These are phyloP conservation scores for Hemibagrus wyckioides DNA, from an alignment of 2,113 vertebrate genomes.

Conservation along the genomic window DNA sequence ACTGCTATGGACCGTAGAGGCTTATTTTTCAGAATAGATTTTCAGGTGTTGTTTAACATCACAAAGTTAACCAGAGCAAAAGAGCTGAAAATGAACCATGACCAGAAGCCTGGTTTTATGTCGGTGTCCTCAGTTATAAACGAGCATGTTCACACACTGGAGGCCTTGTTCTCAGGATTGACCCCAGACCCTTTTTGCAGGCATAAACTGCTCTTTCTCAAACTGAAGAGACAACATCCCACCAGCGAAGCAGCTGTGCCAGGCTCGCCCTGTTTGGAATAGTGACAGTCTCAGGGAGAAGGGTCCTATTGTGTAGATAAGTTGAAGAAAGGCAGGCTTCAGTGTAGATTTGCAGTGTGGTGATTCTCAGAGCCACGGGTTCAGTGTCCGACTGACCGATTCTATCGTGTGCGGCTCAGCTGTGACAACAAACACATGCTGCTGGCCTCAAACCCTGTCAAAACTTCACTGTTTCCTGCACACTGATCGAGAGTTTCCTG, in stretches of 20 bases:
- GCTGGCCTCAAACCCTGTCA: conserved; percentile 9
- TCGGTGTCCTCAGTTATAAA: conserved; percentile 30
- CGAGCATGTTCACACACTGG: conserved; percentile 39
- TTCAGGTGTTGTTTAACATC: background rate
- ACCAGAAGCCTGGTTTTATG: background rate
- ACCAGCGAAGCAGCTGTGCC: conserved; percentile 38
- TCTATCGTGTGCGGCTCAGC: conserved; percentile 36
- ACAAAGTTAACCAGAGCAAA: background rate
- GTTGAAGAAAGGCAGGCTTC: conserved; percentile 34
- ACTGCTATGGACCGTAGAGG: background rate
- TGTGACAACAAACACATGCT: conserved; percentile 52
- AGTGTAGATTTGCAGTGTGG: conserved; percentile 3
- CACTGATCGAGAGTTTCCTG: conserved; percentile 38
- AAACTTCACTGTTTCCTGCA: conserved; percentile 2
- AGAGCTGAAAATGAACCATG: background rate
- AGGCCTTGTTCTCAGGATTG: conserved; percentile 45
- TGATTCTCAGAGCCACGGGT: conserved; percentile 31
- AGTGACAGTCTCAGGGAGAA: conserved; percentile 24
- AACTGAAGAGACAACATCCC: conserved; percentile 42
- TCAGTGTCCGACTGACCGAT: conserved; percentile 26
- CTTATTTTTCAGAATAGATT: background rate
- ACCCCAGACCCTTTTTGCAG: conserved; percentile 43
- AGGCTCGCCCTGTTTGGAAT: conserved; percentile 13
- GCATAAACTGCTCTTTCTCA: conserved; percentile 54
- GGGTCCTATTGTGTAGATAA: conserved; percentile 35